Evolutionary conservation across 1,140 invertebrate species (phyloP), one percentile per base, ranked within the genome.

Genomic region (Lineus longissimus): DNA sequence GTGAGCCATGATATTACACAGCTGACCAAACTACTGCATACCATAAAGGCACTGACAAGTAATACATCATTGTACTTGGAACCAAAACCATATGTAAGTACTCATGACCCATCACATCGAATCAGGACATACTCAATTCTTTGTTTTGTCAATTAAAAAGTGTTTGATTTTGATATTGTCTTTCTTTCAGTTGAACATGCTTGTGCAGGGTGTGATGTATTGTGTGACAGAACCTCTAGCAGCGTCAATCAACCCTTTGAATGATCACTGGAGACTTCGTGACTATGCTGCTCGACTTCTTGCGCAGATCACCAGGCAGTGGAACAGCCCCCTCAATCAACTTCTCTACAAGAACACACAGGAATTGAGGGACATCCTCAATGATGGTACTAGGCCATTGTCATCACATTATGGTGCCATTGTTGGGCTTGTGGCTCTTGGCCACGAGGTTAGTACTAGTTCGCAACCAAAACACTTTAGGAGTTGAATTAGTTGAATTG

Each of bases 381-480:
- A 68, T 62, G 81, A 82, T 64, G 63, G 70, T 13, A 64, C 70
- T n/a, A 74, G 76, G 45, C 79, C 79, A 11, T 77, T 77, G 61
- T 73, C 73, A 61, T 77, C 76, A 59, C 81, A 82, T 62, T 82
- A 81, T 69, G 81, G 81, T 25, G 79, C 79, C 58, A 67, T 79
- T 25, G 71, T 79, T 71, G 78, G 73, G 9, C 62, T 82, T 0
- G 54, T 71, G 13, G 70, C 75, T n/a, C 61, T 82, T 29, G 81
- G 80, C 19, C 57, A 65, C 47, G 69, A 78, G 73, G 80, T 81
- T 63, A 60, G 40, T 60, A 43, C n/a, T 15, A n/a, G n/a, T n/a
- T n/a, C n/a, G n/a, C n/a, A n/a, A n/a, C n/a, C n/a, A n/a, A n/a
- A 22, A n/a, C n/a, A n/a, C n/a, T n/a, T n/a, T n/a, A 58, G 15